Base-by-base conservation (phyloP, 1,140 invertebrate genomes). In the Drosophila prosaltans region DNA sequence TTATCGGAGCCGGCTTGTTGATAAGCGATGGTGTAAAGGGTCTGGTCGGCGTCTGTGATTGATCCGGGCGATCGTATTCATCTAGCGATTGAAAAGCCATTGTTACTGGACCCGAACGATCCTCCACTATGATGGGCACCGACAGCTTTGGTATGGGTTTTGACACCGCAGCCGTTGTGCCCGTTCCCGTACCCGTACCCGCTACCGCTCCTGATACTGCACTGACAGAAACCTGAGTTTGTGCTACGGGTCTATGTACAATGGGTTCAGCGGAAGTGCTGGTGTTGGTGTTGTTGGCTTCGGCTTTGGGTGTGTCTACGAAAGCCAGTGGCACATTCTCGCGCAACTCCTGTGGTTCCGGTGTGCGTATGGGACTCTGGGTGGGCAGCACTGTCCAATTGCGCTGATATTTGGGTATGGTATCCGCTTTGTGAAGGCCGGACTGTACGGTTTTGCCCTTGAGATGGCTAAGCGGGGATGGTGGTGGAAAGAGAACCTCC, bases 1-100 rank as follows among this genome's bases (percentile, higher is more conserved):
- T 93, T 63, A 94, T 93, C 10, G 95, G 94, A 0, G 94, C 94
- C 59, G 94, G 94, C 93, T 95, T 95, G 90, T 94, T 95, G 65
- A 94, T 95, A 91, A 94, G 89, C 90, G 94, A 94, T 2, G 95
- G 95, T 57, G 94, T 95, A 65, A 93, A 93, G 28, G 94, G 92
- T 55, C 95, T 69, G 0, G 72, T 75, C n/a, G 83, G 80, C 24
- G 79, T 85, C 65, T 77, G 62, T 92, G 93, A 77, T 92, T 94
- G 76, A 70, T 92, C 91, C 86, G 74, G 74, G 32, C 90, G 81
- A 26, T 92, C 90, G 76, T 94, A 93, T 74, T 95, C 94, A 77
- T 92, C 90, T 76, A 95, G 93, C 69, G 95, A 94, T 92, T 95
- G 94, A 89, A 95, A 95, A 76, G 93, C 93, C 93, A 92, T 92